A percentile compares a stretch with the other conserved stretches of the same genome.
phyloP scores from a whole-genome alignment of 2,113 vertebrate genomes.

The Dipodomys ordii region DNA sequence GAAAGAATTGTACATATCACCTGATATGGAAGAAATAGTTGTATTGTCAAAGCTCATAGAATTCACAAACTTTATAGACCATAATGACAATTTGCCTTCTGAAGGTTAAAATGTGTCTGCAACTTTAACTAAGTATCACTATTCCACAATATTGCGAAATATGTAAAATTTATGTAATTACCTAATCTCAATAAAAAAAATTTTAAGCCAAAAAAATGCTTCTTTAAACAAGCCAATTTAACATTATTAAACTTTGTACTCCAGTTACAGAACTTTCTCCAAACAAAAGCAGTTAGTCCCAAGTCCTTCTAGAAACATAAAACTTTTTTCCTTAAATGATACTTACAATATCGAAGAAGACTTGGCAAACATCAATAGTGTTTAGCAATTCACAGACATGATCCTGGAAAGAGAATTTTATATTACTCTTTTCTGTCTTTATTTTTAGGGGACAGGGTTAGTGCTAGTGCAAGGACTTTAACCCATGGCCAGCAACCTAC shows the following conservation, averaged over 20 bases:
- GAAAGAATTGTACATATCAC: too few relatives aligned
- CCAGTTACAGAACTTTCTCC: not conserved
- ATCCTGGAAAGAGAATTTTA: constrained; percentile 88
- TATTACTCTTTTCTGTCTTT: constrained; percentile 24
- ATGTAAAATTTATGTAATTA: too few relatives aligned
- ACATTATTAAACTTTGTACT: constrained; percentile 35
- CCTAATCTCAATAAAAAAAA: too few relatives aligned
- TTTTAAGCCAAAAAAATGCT: too few relatives aligned
- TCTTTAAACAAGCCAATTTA: constrained; percentile 41
- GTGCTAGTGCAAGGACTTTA: too few relatives aligned
- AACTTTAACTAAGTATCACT: too few relatives aligned
- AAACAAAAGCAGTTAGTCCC: constrained; percentile 15
- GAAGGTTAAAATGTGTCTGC: too few relatives aligned
- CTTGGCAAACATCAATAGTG: constrained; percentile 98
- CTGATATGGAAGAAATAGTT: too few relatives aligned
- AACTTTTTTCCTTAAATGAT: constrained; percentile 56
- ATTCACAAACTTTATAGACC: too few relatives aligned
- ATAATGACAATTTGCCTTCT: too few relatives aligned
- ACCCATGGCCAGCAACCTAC: not conserved
- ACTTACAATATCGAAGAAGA: constrained; percentile 99
- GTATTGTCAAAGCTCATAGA: too few relatives aligned
- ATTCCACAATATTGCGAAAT: too few relatives aligned
- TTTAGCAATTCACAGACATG: constrained; percentile 99
- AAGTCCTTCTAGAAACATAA: constrained; percentile 46
- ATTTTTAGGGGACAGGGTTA: not conserved